Base-by-base conservation (phyloP, 1,140 invertebrate genomes). In the Micrasema longulum region DNA sequence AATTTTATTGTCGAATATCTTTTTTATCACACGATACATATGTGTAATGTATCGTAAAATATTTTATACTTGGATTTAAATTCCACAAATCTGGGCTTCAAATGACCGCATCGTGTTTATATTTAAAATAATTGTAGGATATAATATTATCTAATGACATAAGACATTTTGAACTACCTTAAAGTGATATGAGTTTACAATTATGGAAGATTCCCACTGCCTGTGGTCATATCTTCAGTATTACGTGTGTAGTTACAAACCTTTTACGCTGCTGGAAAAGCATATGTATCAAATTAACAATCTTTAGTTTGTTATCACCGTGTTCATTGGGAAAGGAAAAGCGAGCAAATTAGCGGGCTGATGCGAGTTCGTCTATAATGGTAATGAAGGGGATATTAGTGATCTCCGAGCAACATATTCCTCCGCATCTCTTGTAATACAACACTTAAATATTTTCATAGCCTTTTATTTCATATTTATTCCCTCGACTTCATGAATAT, bases 141-240 rank as follows among this genome's bases (percentile, higher is more conserved):
- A 57, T 36, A 57, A 36, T 57, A 57, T 57, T 57, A 6, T n/a
- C n/a, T n/a, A 57, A 35, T 57, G 53, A 57, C 7, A 23, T 35
- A 20, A 36, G n/a, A 16, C 26, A 16, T 35, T 55, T 35, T 55
- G 1, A 55, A 26, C 52, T 14, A 3, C 22, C 22, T 16, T 16
- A 6, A n/a, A 53, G 22, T 53, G 50, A 53, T 12, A 22, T 53
- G 50, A 18, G n/a, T n/a, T 53, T 18, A 23, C 22, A 31, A 6
- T 18, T 22, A 7, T 7, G 26, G 50, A 22, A 45, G 22, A 53
- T 22, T 53, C 50, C 18, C 22, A 45, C 9, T 45, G 43, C 22
- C 18, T 23, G 50, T 23, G 50, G 2, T 12, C n/a, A 53, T 45
- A 23, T n/a, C 50, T 12, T 26, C 18, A 53, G 22, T 22, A 53